These are phyloP conservation scores for Spatula versicolor DNA, from an alignment of 2,797 vertebrate species.

Conservation along the genomic window DNA sequence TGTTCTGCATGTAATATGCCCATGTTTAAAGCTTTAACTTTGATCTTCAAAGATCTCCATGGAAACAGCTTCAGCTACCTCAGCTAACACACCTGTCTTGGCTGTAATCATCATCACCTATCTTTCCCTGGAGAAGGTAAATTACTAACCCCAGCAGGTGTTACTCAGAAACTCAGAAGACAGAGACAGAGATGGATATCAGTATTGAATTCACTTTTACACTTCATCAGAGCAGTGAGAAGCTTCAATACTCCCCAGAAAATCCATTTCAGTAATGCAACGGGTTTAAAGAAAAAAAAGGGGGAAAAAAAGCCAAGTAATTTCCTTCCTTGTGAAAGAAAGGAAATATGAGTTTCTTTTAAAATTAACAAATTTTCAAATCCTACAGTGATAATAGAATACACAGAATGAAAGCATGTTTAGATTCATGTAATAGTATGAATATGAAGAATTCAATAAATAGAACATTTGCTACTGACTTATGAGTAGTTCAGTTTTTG, in stretches of 20 bases:
- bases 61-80: conserved; percentile 4
- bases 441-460: neutral
- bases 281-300: neutral
- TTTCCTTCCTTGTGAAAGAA: neutral
- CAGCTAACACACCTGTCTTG: neutral
- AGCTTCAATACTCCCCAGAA: neutral
- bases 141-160: neutral
- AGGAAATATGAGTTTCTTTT: neutral
- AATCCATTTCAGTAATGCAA: neutral
- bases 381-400: neutral
- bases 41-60: conserved; percentile 18
- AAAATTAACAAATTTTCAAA: neutral
- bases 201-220: neutral
- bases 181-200: neutral
- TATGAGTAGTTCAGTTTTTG: neutral
- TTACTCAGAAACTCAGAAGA: neutral
- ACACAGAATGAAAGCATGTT: neutral
- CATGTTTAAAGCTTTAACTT: neutral
- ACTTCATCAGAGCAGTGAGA: neutral
- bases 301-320: neutral
- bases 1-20: neutral
- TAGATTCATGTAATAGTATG: neutral
- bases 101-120: neutral
- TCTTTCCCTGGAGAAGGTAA: neutral
- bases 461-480: neutral